Percentiles rank a stretch among this genome's conserved stretches.
Conservation (phyloP, 1,140 invertebrate genomes). For the Drosophila willistoni region DNA sequence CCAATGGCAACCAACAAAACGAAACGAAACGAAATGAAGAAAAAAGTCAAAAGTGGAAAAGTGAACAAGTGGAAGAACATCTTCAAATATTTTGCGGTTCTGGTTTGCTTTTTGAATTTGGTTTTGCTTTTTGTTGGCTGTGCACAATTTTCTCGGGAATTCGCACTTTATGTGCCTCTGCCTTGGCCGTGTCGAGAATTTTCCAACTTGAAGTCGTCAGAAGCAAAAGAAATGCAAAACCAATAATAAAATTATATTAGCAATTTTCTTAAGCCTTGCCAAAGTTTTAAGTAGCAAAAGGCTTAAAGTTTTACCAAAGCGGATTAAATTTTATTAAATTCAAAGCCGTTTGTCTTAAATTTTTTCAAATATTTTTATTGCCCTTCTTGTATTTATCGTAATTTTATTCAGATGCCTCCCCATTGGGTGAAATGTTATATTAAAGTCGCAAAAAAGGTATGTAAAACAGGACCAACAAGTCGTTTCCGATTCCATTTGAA, state of each 20-base stretch:
- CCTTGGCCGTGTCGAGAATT: background rate
- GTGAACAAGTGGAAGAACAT: slow-evolving; percentile 31
- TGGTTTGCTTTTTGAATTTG: slow-evolving; percentile 1
- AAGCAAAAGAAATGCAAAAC: slow-evolving; percentile 24
- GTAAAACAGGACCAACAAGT: too few species aligned
- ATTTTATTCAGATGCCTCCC: background rate
- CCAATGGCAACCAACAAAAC: background rate
- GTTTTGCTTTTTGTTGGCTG: slow-evolving; percentile 19
- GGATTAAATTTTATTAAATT: slow-evolving; percentile 9
- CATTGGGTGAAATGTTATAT: too few species aligned
- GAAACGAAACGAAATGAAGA: slow-evolving; percentile 11
- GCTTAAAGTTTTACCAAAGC: slow-evolving; percentile 11
- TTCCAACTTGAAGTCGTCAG: background rate
- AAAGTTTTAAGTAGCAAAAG: slow-evolving; percentile 36
- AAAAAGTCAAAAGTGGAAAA: slow-evolving; percentile 56
- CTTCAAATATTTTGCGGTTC: slow-evolving; percentile 40
- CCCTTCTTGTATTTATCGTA: background rate
- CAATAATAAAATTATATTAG: slow-evolving; percentile 67
- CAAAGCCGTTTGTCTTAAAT: background rate
- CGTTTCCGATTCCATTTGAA: too few species aligned
- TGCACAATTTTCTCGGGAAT: slow-evolving; percentile 1
- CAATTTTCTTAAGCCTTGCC: slow-evolving; percentile 36
- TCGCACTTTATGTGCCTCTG: background rate
- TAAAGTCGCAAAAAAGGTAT: too few species aligned
- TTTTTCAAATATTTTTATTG: background rate